Percentiles rank a stretch among this genome's conserved stretches.
phyloP scores from a whole-genome alignment of 2,113 vertebrate genomes.

The Butorides virescens region DNA sequence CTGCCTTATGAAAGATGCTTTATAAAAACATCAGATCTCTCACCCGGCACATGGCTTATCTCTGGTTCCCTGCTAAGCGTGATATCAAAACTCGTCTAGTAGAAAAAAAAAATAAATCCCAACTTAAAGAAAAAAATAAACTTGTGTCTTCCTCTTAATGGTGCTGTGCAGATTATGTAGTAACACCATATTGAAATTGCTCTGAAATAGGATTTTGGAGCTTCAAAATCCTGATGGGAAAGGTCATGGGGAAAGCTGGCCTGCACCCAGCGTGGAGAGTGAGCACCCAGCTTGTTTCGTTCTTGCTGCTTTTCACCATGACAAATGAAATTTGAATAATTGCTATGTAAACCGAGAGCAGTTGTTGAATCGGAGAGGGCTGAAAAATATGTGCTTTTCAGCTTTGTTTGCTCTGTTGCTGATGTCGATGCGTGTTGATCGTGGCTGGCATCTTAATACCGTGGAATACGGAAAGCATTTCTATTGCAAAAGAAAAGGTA shows the following conservation, averaged over 20 bases:
- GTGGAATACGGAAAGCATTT: not conserved
- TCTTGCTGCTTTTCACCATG: not conserved
- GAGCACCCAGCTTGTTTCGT: not conserved
- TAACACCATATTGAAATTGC: not conserved
- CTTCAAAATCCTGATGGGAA: not conserved
- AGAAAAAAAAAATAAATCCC: not conserved
- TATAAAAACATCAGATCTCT: constrained; percentile 15
- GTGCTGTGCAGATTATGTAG: not conserved
- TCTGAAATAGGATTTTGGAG: not conserved
- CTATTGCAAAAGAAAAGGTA: accelerated
- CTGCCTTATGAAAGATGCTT: constrained; percentile 20
- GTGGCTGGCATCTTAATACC: not conserved
- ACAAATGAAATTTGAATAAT: constrained; percentile 36
- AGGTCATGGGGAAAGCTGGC: not conserved
- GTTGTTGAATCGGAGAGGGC: not conserved
- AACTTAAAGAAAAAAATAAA: not conserved
- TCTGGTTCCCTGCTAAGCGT: constrained; percentile 11
- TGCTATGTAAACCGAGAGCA: constrained; percentile 30
- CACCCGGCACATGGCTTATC: not conserved
- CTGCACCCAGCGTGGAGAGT: not conserved
- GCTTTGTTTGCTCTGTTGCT: not conserved
- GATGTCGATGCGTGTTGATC: accelerated
- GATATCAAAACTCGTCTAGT: not conserved
- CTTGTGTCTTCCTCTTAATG: not conserved
- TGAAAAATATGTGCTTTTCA: not conserved